Evolutionary conservation across 2,113 vertebrate species (phyloP), one percentile per base, ranked within the genome.

Genomic region (Caranx melampygus): DNA sequence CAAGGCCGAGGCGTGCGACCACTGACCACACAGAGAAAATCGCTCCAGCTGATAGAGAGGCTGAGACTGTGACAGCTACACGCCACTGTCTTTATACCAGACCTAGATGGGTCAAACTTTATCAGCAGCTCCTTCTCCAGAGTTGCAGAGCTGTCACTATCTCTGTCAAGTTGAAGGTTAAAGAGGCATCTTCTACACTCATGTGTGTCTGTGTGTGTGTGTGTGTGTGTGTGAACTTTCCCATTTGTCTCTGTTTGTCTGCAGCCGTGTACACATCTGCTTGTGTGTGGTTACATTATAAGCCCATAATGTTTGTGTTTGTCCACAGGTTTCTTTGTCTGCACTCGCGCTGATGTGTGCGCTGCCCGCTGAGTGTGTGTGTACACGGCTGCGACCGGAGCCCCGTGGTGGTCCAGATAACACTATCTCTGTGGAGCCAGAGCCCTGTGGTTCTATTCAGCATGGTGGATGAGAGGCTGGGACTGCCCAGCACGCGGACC

Each of bases 361-460:
- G 59, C 59, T 52, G 35, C 82, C 82, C 3, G 20, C 67, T 62
- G 86, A 33, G 76, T 31, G 69, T 87, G 87, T 94, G 92, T 93
- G 88, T 87, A 88, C 82, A 91, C 16, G 83, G 72, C 58, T 58
- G 87, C 57, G 55, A 67, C 83, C 13, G 80, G 85, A 60, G 79
- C 85, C 90, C 92, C 81, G 70, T 91, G 90, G 90, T 34, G 83
- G 79, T 71, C 79, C 84, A 93, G 92, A 93, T 93, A 94, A 94
- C 88, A 55, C 88, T 94, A 94, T 94, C 93, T 93, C 88, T 85
- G 87, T 79, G 92, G 91, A 90, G 84, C 90, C 93, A 93, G 93
- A 89, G 90, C 61, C 91, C 90, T 10, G 76, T 15, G 75, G 90
- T 85, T 93, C 93, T 90, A 93, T 94, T 94, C 91, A 94, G 55